Evolutionary conservation across 2,797 vertebrate species (phyloP), one percentile per base, ranked within the genome.

Genomic region (Enteromius anoplus): DNA sequence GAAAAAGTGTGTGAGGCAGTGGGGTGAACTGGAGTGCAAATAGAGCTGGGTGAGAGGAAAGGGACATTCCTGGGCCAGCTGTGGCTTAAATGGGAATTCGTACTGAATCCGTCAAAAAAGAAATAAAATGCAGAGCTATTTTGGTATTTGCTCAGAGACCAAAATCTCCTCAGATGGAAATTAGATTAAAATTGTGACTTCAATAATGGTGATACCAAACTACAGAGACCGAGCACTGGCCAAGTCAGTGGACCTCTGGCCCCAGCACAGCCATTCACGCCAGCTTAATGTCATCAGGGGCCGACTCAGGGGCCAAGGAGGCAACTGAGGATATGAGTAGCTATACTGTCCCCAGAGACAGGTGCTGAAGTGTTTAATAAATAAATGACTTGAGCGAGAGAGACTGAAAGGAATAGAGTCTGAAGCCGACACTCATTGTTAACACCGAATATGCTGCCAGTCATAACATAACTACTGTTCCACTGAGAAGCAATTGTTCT

Each of bases 21-120:
- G 90, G 91, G 90, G 90, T 90, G 89, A 88, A 78, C 88, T 86
- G 81, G 91, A 80, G 91, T 88, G 90, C 78, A 87, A 68, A 83
- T 49, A 77, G 80, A 82, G 87, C 85, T 91, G 90, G 88, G 70
- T 77, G 89, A 81, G 83, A 85, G 85, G 89, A 81, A 80, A 85
- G 88, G 89, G 90, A 93, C 93, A 94, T 95, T 95, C 93, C 93
- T 91, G 87, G 90, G 90, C 91, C 93, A 94, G 93, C 94, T 94
- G 93, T 90, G 94, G 93, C 93, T 94, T 94, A 91, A 93, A 91
- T 91, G 92, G 93, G 93, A 94, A 92, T 94, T 94, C 90, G 92
- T 85, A 89, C 90, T 89, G 87, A 92, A 92, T 90, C 89, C 92
- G 90, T 93, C 92, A 92, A 92, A 92, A 92, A 93, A 92, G 90